phyloP scores from a whole-genome alignment of 2,113 vertebrate genomes.

The Macquaria australasica region DNA sequence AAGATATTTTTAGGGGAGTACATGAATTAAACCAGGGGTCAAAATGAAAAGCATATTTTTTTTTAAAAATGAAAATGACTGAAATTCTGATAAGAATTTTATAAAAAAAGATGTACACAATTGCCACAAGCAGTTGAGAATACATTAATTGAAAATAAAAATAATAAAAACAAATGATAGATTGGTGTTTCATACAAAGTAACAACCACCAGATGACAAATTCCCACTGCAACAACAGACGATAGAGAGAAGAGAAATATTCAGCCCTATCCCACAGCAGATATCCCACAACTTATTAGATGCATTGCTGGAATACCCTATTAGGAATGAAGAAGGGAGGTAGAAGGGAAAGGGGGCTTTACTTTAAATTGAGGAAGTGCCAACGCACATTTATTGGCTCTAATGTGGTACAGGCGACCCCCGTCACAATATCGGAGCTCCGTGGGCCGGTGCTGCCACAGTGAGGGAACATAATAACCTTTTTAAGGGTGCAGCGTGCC shows the following conservation, averaged over 20 bases:
- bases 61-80: neutral
- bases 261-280: conserved; percentile 72
- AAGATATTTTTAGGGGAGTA: neutral
- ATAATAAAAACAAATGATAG: neutral
- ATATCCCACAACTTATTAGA: conserved; percentile 84
- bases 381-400: conserved; percentile 91
- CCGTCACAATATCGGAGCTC: conserved; percentile 73
- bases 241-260: conserved; percentile 70
- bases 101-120: neutral
- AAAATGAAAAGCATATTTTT: neutral
- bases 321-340: conserved; percentile 84
- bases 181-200: conserved; percentile 35
- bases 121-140: neutral
- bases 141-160: neutral
- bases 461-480: conserved; percentile 85
- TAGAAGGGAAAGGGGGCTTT: conserved; percentile 85
- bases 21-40: neutral
- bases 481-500: conserved; percentile 80
- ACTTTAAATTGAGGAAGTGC: conserved; percentile 90
- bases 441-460: conserved; percentile 74
- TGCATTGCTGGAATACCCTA: conserved; percentile 86
- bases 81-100: neutral
- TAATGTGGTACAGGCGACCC: conserved; percentile 86
- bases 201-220: conserved; percentile 47
- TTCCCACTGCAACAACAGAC: conserved; percentile 60